These are phyloP conservation scores for Zootermopsis nevadensis DNA, from an alignment of 2,888 invertebrate species.

Conservation along the genomic window DNA sequence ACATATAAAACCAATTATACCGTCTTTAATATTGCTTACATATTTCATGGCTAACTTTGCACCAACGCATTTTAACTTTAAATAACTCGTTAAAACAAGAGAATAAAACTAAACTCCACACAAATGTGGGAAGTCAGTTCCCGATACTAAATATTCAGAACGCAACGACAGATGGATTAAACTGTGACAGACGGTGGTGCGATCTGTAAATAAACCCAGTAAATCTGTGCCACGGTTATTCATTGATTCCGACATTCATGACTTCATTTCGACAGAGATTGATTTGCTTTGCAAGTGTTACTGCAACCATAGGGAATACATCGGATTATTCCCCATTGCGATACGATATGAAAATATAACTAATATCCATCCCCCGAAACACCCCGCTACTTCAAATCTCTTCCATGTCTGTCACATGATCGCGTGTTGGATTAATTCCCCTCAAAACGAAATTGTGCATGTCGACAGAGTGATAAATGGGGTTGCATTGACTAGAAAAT, in stretches of 20 bases:
- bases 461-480: slow-evolving; percentile 25
- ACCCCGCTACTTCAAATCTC: neutral
- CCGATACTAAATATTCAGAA: neutral
- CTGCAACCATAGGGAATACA: neutral
- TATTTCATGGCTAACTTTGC: neutral
- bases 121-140: neutral
- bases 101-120: neutral
- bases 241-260: slow-evolving; percentile 36
- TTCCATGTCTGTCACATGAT: slow-evolving; percentile 1
- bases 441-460: slow-evolving; percentile 26
- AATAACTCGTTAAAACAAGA: neutral
- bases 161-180: slow-evolving; percentile 21
- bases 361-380: slow-evolving; percentile 1
- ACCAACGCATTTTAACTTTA: neutral
- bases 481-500: slow-evolving; percentile 4
- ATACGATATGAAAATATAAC: slow-evolving; percentile 20
- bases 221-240: slow-evolving; percentile 13
- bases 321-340: slow-evolving; percentile 9
- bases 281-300: slow-evolving; percentile 18
- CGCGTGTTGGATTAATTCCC: neutral
- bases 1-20: neutral
- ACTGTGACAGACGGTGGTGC: slow-evolving; percentile 27
- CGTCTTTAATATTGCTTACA: neutral
- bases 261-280: slow-evolving; percentile 30
- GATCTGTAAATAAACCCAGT: slow-evolving; percentile 34